Percentiles rank a stretch among this genome's conserved stretches.
Conservation (phyloP, 2,888 invertebrate genomes). For the Campoletis raptor region DNA sequence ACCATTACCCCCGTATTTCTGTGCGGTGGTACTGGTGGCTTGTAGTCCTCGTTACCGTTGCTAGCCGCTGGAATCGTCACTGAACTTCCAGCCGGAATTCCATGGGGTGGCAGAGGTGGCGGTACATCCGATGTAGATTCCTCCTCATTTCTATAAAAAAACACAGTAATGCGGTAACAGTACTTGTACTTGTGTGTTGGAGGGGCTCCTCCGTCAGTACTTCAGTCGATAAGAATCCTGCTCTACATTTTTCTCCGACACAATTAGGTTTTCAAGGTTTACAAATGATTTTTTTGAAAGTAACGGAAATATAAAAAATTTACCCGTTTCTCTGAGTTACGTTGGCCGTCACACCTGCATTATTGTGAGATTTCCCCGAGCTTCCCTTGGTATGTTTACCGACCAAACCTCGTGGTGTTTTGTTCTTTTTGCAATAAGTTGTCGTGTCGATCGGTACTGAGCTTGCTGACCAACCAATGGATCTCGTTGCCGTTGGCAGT, state of each 20-base stretch:
- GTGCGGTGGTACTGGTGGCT: constrained; percentile 96
- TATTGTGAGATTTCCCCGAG: constrained; percentile 65
- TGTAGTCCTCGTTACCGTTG: constrained; percentile 86
- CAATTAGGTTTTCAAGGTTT: no score
- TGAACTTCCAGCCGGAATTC: constrained; percentile 78
- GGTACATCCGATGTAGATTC: constrained; percentile 79
- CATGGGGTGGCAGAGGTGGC: constrained; percentile 86
- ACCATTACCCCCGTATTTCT: constrained; percentile 89
- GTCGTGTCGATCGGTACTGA: constrained; percentile 87
- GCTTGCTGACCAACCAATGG: constrained; percentile 76
- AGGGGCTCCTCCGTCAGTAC: no score
- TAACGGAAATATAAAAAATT: constrained; percentile 70
- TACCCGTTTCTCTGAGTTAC: constrained; percentile 80
- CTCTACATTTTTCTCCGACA: no score
- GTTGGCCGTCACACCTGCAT: constrained; percentile 49
- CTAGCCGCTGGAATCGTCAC: constrained; percentile 74
- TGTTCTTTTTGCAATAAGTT: constrained; percentile 90
- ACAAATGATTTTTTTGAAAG: neutral
- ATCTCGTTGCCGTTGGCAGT: constrained; percentile 86
- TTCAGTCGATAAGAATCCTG: neutral
- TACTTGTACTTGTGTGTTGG: neutral
- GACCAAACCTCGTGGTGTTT: constrained; percentile 78
- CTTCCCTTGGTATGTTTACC: constrained; percentile 66
- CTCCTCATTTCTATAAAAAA: constrained; percentile 82
- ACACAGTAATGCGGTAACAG: neutral